phyloP scores from a whole-genome alignment of 1,140 invertebrate species.

The Rhyzopertha dominica region DNA sequence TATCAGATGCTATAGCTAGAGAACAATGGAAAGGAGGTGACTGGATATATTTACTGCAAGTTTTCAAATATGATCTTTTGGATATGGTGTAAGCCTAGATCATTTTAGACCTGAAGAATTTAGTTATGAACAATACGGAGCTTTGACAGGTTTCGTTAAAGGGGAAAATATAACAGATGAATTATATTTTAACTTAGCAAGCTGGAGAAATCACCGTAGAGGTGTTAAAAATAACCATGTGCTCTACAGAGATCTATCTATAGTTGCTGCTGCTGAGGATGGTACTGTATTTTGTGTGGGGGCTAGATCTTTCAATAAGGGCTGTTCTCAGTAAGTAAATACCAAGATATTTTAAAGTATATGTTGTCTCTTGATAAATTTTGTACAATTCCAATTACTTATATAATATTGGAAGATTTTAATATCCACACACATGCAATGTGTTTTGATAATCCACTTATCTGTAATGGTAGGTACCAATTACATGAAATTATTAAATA shows the following conservation, averaged over 20 bases:
- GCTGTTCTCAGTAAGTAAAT: conserved; percentile 29
- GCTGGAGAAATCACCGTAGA: conserved; percentile 26
- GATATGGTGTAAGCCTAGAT: neutral
- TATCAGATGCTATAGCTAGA: conserved; percentile 28
- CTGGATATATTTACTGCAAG: conserved; percentile 36
- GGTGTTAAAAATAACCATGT: too few species aligned
- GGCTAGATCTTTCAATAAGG: conserved; percentile 22
- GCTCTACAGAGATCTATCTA: conserved; percentile 21
- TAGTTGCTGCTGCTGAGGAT: conserved; percentile 26
- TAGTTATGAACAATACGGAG: conserved; percentile 38
- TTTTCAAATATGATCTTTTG: conserved; percentile 9
- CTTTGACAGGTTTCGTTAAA: conserved; percentile 27
- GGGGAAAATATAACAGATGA: conserved; percentile 23
- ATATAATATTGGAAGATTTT: too few species aligned
- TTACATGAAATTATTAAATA: too few species aligned
- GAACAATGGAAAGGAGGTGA: conserved; percentile 34
- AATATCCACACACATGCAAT: too few species aligned
- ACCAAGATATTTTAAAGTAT: too few species aligned
- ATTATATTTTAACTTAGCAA: conserved; percentile 27
- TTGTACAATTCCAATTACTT: too few species aligned
- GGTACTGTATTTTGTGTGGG: conserved; percentile 31
- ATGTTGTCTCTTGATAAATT: too few species aligned
- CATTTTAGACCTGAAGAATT: conserved; percentile 19
- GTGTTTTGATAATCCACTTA: too few species aligned
- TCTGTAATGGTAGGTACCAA: too few species aligned